Conservation (phyloP, 2,797 vertebrate genomes). For the Jordanella pulchra region DNA sequence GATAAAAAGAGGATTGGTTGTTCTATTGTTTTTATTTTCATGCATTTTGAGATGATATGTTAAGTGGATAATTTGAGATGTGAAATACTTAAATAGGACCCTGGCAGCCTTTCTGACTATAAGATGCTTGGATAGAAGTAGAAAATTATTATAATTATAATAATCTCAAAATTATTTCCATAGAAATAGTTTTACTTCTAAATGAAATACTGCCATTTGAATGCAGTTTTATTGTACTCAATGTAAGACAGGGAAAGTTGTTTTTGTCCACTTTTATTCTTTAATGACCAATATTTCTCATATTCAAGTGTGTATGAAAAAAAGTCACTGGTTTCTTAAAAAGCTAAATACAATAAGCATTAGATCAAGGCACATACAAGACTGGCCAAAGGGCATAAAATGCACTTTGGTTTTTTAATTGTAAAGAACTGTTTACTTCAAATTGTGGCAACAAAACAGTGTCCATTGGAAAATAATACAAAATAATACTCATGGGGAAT, state of each 20-base stretch:
- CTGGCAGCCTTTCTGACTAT: conserved; percentile 14
- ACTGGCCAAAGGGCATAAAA: conserved; percentile 99
- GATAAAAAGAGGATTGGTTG: conserved; percentile 21
- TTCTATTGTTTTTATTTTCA: conserved; percentile 31
- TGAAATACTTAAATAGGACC: conserved; percentile 34
- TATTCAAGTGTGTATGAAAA: conserved; percentile 97
- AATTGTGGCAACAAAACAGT: conserved; percentile 91
- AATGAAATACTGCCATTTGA: conserved; percentile 5
- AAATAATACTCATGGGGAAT: conserved; percentile 78
- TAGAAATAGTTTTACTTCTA: conserved; percentile 8
- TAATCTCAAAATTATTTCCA: conserved; percentile 7
- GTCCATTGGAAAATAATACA: conserved; percentile 80
- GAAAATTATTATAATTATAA: conserved; percentile 17
- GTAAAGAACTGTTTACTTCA: conserved; percentile 89
- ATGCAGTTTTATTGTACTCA: conserved; percentile 26
- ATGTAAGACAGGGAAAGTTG: conserved; percentile 68
- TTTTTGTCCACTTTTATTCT: conserved; percentile 93
- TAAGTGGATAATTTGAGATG: conserved; percentile 30
- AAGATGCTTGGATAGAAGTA: conserved; percentile 20
- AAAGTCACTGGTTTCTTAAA: conserved; percentile 94
- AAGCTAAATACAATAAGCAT: conserved; percentile 99
- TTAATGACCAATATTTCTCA: conserved; percentile 97
- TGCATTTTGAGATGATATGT: conserved; percentile 29
- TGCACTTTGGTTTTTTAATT: conserved; percentile 99
- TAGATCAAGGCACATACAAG: conserved; percentile 99